Evolutionary conservation across 2,888 invertebrate genomes (phyloP).

Genomic region (Parthenolecanium corni): DNA sequence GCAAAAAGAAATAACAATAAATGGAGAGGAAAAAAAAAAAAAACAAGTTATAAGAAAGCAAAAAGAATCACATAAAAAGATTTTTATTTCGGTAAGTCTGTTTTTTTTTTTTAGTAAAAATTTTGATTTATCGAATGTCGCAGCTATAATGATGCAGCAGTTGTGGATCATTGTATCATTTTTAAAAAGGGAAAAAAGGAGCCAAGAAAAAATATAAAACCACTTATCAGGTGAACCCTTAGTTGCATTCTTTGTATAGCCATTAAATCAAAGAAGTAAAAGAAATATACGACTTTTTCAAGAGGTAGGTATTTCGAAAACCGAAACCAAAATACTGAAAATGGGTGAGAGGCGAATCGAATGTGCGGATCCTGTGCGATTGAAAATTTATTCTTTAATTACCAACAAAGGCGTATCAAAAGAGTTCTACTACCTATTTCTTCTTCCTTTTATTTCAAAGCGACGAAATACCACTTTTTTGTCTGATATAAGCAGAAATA

Average conservation of each 20-base stretch:
- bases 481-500: neutral
- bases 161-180: neutral
- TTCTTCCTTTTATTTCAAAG: neutral
- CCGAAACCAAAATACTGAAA: neutral
- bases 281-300: neutral
- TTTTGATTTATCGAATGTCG: neutral
- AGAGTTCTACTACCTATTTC: too few species aligned
- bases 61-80: constrained; percentile 1
- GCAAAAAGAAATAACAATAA: neutral
- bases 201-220: too few species aligned
- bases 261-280: too few species aligned
- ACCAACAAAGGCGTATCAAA: too few species aligned
- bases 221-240: too few species aligned
- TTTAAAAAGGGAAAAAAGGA: neutral
- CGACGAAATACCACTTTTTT: neutral
- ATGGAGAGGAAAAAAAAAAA: neutral
- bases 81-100: constrained; percentile 1
- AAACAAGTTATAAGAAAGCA: neutral
- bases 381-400: too few species aligned
- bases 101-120: neutral
- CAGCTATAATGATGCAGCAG: neutral
- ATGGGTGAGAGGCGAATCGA: too few species aligned
- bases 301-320: neutral
- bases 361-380: too few species aligned
- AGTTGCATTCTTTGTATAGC: too few species aligned